Percentiles rank a stretch among this genome's conserved stretches.
phyloP scores from a whole-genome alignment of 2,113 vertebrate genomes.

The Neotragus moschatus region DNA sequence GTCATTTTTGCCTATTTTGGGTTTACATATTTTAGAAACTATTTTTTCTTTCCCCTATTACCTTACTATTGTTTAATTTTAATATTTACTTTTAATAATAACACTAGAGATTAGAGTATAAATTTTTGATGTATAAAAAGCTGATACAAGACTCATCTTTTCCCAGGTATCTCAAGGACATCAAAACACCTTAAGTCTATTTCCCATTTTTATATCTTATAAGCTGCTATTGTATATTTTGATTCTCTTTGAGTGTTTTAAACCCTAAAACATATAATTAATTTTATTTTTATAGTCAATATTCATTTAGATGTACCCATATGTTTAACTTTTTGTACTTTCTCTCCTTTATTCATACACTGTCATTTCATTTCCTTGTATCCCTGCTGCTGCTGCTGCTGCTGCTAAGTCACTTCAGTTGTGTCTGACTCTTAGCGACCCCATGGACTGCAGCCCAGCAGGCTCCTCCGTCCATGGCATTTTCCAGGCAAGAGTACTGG shows the following conservation, averaged over 20 bases:
- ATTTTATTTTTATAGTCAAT: constrained; percentile 3
- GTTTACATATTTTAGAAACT: neutral
- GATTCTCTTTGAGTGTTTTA: neutral
- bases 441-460: no score
- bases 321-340: neutral
- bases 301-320: constrained; percentile 18
- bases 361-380: neutral
- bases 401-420: no score
- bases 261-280: neutral
- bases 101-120: neutral
- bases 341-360: neutral
- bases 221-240: neutral
- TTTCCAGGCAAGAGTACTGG: no score
- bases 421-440: no score
- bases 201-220: neutral
- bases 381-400: no score
- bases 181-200: neutral
- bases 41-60: neutral
- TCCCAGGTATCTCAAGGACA: neutral
- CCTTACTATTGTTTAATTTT: neutral
- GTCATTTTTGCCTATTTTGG: neutral
- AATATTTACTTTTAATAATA: neutral
- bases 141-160: neutral
- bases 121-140: neutral
- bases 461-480: no score